These are phyloP conservation scores for Chloroclysta siterata DNA, from an alignment of 2,888 invertebrate genomes.

Conservation along the genomic window DNA sequence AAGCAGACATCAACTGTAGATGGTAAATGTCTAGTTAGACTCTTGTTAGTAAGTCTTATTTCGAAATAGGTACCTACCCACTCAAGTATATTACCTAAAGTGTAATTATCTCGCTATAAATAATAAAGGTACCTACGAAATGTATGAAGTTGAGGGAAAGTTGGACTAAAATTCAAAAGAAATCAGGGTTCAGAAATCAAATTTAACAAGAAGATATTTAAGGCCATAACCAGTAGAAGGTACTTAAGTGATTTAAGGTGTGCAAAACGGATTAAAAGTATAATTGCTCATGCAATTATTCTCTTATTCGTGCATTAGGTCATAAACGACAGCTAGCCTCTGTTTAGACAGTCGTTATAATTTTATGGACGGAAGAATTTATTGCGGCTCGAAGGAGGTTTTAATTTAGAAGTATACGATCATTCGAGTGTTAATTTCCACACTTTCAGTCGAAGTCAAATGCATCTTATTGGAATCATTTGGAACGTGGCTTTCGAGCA, in stretches of 20 bases:
- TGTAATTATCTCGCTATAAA: neutral
- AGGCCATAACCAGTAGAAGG: slow-evolving; percentile 10
- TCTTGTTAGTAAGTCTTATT: slow-evolving; percentile 37
- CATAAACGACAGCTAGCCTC: slow-evolving; percentile 76
- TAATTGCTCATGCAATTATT: slow-evolving; percentile 55
- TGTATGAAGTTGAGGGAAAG: neutral
- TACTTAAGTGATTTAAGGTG: slow-evolving; percentile 35
- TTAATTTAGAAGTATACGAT: slow-evolving; percentile 78
- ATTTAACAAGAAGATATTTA: neutral
- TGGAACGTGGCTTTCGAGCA: slow-evolving; percentile 29
- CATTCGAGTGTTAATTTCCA: slow-evolving; percentile 75
- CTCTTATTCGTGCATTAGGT: slow-evolving; percentile 69
- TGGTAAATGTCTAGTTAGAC: slow-evolving; percentile 43
- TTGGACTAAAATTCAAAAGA: neutral
- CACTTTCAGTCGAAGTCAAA: slow-evolving; percentile 54
- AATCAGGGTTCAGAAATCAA: neutral
- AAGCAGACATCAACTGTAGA: slow-evolving; percentile 55
- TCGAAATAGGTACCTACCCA: slow-evolving; percentile 16
- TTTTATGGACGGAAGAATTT: slow-evolving; percentile 79
- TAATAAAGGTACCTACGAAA: neutral
- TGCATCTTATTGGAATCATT: slow-evolving; percentile 26
- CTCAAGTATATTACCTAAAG: neutral
- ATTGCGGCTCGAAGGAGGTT: slow-evolving; percentile 70
- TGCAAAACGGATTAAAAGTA: slow-evolving; percentile 56
- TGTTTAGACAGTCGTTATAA: slow-evolving; percentile 81